Conservation (phyloP, 2,113 vertebrate species). For the Semicossyphus pulcher region DNA sequence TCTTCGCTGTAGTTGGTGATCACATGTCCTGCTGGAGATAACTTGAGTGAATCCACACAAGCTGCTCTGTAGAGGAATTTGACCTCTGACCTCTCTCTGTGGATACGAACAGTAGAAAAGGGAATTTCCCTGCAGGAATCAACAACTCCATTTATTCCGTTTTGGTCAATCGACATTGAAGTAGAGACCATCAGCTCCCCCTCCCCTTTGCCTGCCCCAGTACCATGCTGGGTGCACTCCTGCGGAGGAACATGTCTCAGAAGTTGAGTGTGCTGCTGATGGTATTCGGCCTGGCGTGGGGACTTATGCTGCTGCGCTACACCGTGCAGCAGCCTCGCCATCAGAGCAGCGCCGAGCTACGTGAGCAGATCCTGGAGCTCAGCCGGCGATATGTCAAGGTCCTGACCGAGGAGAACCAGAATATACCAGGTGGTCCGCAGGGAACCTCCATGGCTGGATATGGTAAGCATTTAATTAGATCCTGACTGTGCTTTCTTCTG, state of each 20-base stretch:
- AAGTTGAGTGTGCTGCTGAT: conserved; percentile 94
- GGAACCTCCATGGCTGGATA: conserved; percentile 95
- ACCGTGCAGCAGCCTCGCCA: conserved; percentile 93
- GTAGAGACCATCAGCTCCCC: conserved; percentile 7
- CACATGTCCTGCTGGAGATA: not conserved
- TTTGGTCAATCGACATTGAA: not conserved
- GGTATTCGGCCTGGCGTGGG: conserved; percentile 94
- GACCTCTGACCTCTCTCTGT: conserved; percentile 16
- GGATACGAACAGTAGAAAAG: not conserved
- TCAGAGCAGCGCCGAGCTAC: conserved; percentile 93
- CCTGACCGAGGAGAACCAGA: conserved; percentile 94
- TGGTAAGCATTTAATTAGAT: conserved; percentile 82
- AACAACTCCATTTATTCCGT: not conserved
- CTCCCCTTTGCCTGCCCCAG: conserved; percentile 22
- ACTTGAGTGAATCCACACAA: not conserved
- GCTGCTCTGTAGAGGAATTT: conserved; percentile 15
- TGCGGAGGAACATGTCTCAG: conserved; percentile 96
- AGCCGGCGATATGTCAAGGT: conserved; percentile 96
- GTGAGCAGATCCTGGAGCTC: conserved; percentile 95
- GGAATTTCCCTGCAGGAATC: not conserved
- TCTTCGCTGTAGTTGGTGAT: not conserved
- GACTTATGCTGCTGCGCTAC: conserved; percentile 94
- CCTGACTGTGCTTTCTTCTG: not conserved
- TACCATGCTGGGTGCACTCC: conserved; percentile 90
- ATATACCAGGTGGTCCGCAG: conserved; percentile 84